Evolutionary conservation across 2,888 invertebrate genomes (phyloP), one percentile per base, ranked within the genome.

Genomic region (Drosophila trichaetosa): DNA sequence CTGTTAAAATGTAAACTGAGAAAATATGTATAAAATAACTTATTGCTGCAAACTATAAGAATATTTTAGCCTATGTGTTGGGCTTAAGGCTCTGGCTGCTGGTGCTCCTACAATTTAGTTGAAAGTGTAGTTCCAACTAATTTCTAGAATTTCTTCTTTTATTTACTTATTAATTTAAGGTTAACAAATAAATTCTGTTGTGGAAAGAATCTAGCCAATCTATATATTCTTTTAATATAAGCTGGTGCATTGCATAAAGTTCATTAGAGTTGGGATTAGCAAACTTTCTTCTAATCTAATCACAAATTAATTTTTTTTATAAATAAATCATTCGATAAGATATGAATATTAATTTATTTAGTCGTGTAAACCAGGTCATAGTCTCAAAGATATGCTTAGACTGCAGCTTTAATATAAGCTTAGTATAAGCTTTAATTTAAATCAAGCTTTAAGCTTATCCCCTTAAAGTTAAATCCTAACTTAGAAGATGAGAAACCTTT

Each of bases 201-300:
- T 0, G 18, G 4, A 18, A 10, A 11, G 10, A 11, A n/a, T 11
- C 2, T 11, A 6, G 1, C 13, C 6, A 1, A 13, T 13, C 21
- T 21, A 3, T 11, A 6, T 21, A 21, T 21, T 13, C 3, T 21
- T 6, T 1, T 21, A 13, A 13, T 36, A 21, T 21, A 21, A 7
- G 6, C 7, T 13, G 1, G 3, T 7, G 7, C 42, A 42, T 42
- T 42, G 1, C 6, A 42, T 42, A 7, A 13, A 21, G 6, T 42
- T 21, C 11, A 13, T 21, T 21, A 0, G 13, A 21, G 13, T 13
- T 42, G 13, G 42, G 21, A 21, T 42, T 42, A 42, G 6, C 21
- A 21, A 42, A 6, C 0, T 6, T 21, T 42, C 6, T 6, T 42
- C 42, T 21, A 21, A 42, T 6, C 42, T 21, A 42, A 42, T 21